Base-by-base conservation (phyloP, 2,797 vertebrate species). In the Parotocinclus haroldoi region DNA sequence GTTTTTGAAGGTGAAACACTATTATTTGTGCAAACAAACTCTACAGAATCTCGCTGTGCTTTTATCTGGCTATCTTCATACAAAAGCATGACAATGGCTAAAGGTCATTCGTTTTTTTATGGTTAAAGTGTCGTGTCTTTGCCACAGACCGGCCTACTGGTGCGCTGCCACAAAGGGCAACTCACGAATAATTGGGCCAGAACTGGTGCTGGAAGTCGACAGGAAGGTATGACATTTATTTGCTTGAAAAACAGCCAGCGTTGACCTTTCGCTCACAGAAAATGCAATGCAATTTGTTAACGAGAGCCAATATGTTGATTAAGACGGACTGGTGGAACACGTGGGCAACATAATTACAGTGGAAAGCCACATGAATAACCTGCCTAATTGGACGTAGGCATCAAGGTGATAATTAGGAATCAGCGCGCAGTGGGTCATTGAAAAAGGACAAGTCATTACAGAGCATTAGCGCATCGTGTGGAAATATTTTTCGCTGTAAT, bases 231-330 rank as follows among this genome's bases (percentile, higher is more conserved):
- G 82, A 72, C 79, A 84, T 83, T 85, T 87, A 58, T 57, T 57
- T 73, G 69, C 73, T 72, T 72, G 79, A 79, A 80, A 76, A 77
- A 81, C 82, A 76, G 68, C 58, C 69, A 62, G 44, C 1, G 3
- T 11, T 86, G 82, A 89, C 84, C 86, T 89, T 90, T 87, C 55
- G 42, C 71, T 79, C 80, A 81, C 19, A 16, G 59, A 61, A 71
- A 52, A 57, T 73, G 63, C 72, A 45, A 78, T 79, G 72, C 69
- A 63, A 58, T 61, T 61, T 40, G 50, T 74, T 71, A 53, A 52
- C 39, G 57, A 75, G 60, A 67, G 45, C 11, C 7, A 16, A 66
- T 42, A 19, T 61, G 65, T 79, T 74, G 68, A 77, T 68, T 58
- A n/a, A 18, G 62, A 64, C 1, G 57, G 42, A 61, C 58, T 67